Base-by-base conservation (phyloP, 2,888 invertebrate genomes). In the Pollenia amentaria region DNA sequence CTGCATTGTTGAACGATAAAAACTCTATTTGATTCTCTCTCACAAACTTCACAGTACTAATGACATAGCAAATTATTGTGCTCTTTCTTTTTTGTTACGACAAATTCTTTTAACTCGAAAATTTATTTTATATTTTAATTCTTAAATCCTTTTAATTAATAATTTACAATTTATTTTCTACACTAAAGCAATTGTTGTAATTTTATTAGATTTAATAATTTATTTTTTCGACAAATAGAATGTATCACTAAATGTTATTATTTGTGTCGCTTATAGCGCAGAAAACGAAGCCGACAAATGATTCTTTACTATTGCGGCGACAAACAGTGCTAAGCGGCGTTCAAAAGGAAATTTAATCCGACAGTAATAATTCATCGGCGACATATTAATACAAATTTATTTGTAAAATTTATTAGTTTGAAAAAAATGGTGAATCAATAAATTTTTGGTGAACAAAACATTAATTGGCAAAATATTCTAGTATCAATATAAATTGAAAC, bases 61-160 rank as follows among this genome's bases (percentile, higher is more conserved):
- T 87, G 87, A 84, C 87, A 87, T 73, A 81, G 87, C 84, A 87
- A 81, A 77, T 82, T 72, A 69, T 79, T 80, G 65, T 72, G 84
- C 87, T 84, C 79, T 75, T 67, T 48, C 53, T 60, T 64, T 69
- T 72, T 81, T 81, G 70, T 85, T 75, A 70, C 64, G 46, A 62
- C 38, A 83, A 83, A 67, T 21, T 64, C 40, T 64, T 75, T 65
- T 51, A 29, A 44, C 9, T 46, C 44, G 14, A 2, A 69, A 40
- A 62, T 46, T 51, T 29, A 12, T 42, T 38, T 16, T 42, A 16
- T 42, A 14, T 21, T 12, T 11, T 57, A 46, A 18, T 3, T 42
- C 42, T 70, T 64, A 16, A 42, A 44, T 38, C 16, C 2, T 18
- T 70, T 64, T 57, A 12, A 46, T 60, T 51, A 9, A 29, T 29